Percentiles rank a stretch among this genome's conserved stretches.
These are phyloP conservation scores for Platyura marginata DNA, from an alignment of 1,140 invertebrate genomes.

Conservation along the genomic window DNA sequence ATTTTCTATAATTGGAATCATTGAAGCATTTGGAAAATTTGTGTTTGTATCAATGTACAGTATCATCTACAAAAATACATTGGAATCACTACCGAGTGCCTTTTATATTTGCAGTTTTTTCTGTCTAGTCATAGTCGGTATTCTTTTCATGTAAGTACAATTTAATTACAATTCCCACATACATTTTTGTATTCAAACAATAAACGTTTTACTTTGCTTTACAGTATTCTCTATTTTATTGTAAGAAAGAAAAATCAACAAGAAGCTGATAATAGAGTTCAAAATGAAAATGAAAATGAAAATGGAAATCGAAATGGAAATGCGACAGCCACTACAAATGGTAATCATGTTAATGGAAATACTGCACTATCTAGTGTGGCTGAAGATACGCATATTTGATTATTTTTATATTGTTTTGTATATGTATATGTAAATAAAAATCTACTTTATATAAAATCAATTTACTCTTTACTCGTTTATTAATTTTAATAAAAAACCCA, in stretches of 20 bases:
- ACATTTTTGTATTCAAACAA: neutral
- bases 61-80: constrained; percentile 14
- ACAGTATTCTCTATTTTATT: neutral
- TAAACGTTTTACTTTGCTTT: neutral
- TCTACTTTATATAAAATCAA: too few species aligned
- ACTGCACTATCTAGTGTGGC: too few species aligned
- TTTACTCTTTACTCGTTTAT: too few species aligned
- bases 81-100: constrained; percentile 18
- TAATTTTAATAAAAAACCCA: too few species aligned
- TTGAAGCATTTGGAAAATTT: constrained; percentile 17
- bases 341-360: too few species aligned
- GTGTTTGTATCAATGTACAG: constrained; percentile 20
- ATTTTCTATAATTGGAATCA: constrained; percentile 22
- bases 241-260: constrained; percentile 3
- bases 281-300: too few species aligned
- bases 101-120: constrained; percentile 20
- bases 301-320: too few species aligned
- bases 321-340: too few species aligned
- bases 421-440: too few species aligned
- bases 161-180: neutral
- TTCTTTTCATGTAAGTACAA: constrained; percentile 20
- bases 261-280: too few species aligned
- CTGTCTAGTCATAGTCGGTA: constrained; percentile 19
- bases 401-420: too few species aligned
- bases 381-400: too few species aligned